Conservation (phyloP, 1,140 invertebrate genomes). For the Stegodyphus dumicola region DNA sequence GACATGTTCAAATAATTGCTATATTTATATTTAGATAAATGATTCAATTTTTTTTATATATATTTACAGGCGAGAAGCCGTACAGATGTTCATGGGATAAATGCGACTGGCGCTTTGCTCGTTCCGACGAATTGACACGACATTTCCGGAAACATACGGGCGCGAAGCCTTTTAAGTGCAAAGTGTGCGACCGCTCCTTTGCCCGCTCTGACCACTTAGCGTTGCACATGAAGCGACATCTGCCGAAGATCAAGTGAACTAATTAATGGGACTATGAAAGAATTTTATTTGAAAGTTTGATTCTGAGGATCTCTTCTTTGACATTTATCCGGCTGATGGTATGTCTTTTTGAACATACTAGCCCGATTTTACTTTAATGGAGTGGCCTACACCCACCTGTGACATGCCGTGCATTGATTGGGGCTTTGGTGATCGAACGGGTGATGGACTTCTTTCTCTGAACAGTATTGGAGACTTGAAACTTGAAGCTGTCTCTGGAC, state of each 20-base stretch:
- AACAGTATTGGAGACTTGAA: too few species aligned
- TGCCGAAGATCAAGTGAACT: not conserved
- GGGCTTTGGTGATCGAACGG: too few species aligned
- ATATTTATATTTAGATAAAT: not conserved
- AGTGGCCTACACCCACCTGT: too few species aligned
- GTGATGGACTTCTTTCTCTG: too few species aligned
- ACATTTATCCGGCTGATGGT: too few species aligned
- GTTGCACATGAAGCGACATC: constrained; percentile 94
- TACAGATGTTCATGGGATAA: constrained; percentile 86
- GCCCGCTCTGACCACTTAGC: constrained; percentile 91
- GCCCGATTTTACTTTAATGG: too few species aligned
- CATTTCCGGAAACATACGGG: constrained; percentile 76
- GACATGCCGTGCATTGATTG: too few species aligned
- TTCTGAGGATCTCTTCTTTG: too few species aligned
- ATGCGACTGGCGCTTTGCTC: constrained; percentile 85
- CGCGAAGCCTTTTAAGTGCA: constrained; percentile 61
- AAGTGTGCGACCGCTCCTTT: constrained; percentile 24
- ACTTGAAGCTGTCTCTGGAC: too few species aligned
- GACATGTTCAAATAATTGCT: too few species aligned
- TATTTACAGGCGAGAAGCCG: constrained; percentile 80
- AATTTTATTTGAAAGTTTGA: too few species aligned
- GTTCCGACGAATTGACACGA: constrained; percentile 85
- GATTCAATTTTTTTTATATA: not conserved
- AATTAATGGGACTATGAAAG: not conserved
- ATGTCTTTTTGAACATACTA: too few species aligned